Conservation (phyloP, 92 coral and sea anemone genomes). For the Zoanthus sociatus region DNA sequence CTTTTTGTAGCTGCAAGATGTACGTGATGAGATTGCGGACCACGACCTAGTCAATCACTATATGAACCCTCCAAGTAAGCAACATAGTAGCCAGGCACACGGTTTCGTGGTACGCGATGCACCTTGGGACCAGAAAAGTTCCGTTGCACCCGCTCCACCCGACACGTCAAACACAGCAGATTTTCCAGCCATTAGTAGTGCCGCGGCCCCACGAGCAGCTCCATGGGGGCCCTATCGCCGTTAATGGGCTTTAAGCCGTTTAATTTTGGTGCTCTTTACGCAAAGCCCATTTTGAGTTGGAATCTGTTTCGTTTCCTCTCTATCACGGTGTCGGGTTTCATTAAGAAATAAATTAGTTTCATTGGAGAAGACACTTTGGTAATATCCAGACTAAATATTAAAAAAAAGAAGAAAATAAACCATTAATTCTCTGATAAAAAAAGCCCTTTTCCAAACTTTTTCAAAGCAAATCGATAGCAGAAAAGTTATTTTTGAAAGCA, state of each 20-base stretch:
- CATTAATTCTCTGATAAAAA: not conserved
- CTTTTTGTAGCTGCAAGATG: constrained; percentile 86
- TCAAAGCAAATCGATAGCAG: not conserved
- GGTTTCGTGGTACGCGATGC: constrained; percentile 96
- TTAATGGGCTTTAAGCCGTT: not conserved
- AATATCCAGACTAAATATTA: constrained; percentile 9
- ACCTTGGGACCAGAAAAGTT: constrained; percentile 83
- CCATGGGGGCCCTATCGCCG: constrained; percentile 79
- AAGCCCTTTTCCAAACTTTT: not conserved
- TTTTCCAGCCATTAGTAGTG: constrained; percentile 93
- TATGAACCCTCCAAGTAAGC: constrained; percentile 95
- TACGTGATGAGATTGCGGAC: constrained; percentile 88
- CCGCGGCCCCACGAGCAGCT: constrained; percentile 74
- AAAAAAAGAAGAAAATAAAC: constrained; percentile 18
- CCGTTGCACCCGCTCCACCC: constrained; percentile 74
- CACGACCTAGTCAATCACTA: constrained; percentile 86
- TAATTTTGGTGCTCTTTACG: not conserved
- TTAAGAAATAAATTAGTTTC: not conserved
- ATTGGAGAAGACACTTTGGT: constrained; percentile 10
- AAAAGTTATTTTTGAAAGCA: constrained; percentile 49
- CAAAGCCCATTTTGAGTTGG: not conserved
- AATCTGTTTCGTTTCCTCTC: constrained; percentile 21
- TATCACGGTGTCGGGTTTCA: constrained; percentile 40
- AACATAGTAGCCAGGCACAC: constrained; percentile 55
- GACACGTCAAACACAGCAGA: constrained; percentile 93